Evolutionary conservation across 2,113 vertebrate genomes (phyloP).

Genomic region (Pholis gunnellus): DNA sequence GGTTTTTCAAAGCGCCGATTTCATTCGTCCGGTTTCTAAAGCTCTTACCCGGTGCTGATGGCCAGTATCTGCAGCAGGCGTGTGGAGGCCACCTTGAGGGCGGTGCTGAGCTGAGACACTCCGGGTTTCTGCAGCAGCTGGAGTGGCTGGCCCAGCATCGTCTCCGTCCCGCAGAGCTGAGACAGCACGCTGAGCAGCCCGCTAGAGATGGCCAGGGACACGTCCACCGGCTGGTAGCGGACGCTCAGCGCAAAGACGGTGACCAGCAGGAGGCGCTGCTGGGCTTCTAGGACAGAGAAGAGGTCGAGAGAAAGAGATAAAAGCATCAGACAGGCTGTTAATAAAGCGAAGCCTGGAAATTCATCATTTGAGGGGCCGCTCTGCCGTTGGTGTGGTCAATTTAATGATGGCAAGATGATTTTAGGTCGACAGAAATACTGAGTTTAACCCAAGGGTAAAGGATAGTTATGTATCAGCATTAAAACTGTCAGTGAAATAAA

Average conservation of each 20-base stretch:
- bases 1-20: too few relatives aligned
- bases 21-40: neutral
- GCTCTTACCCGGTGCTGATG: conserved; percentile 95
- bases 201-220: conserved; percentile 96
- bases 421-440: too few relatives aligned
- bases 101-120: conserved; percentile 95
- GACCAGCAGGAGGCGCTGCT: conserved; percentile 96
- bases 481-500: too few relatives aligned
- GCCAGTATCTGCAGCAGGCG: conserved; percentile 96
- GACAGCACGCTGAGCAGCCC: conserved; percentile 95
- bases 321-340: neutral
- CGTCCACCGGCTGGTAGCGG: conserved; percentile 96
- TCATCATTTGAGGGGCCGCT: too few relatives aligned
- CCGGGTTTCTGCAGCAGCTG: conserved; percentile 94
- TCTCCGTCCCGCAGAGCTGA: conserved; percentile 96
- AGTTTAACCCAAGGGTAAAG: too few relatives aligned
- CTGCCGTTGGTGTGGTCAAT: too few relatives aligned
- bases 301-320: neutral
- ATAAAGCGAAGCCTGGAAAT: neutral
- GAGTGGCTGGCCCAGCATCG: conserved; percentile 93
- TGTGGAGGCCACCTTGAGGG: conserved; percentile 96
- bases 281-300: conserved; percentile 86
- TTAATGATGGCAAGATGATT: too few relatives aligned
- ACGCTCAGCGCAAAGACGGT: conserved; percentile 97
- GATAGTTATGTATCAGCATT: too few relatives aligned